Conservation (phyloP, 2,888 invertebrate species). For the Sinodicranocentrus sp. region DNA sequence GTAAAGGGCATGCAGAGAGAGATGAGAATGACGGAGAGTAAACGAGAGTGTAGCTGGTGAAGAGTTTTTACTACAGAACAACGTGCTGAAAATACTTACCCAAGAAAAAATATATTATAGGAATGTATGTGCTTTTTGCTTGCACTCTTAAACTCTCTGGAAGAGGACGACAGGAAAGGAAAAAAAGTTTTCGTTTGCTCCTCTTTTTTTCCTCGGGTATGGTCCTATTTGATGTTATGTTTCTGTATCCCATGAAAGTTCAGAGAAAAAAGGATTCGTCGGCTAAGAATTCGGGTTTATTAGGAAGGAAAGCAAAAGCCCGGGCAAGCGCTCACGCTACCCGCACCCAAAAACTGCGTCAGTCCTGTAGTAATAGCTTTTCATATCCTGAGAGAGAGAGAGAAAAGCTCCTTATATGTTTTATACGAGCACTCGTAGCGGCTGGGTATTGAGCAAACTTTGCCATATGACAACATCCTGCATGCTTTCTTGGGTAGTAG, state of each 20-base stretch:
- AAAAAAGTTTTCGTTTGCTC: too few relatives aligned
- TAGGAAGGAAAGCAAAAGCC: constrained; percentile 59
- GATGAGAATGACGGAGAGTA: too few relatives aligned
- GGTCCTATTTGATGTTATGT: too few relatives aligned
- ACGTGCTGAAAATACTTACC: too few relatives aligned
- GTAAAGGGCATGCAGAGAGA: too few relatives aligned
- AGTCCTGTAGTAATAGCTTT: constrained; percentile 37
- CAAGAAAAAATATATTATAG: too few relatives aligned
- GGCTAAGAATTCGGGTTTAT: constrained; percentile 36
- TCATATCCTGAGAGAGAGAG: neutral
- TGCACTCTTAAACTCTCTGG: too few relatives aligned
- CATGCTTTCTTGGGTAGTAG: constrained; percentile 13
- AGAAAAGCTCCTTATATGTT: neutral
- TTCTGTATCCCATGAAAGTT: constrained; percentile 16
- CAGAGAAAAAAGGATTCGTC: constrained; percentile 21
- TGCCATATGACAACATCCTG: constrained; percentile 59
- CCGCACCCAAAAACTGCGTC: constrained; percentile 75
- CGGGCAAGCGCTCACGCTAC: constrained; percentile 71
- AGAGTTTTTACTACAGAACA: too few relatives aligned
- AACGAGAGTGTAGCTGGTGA: too few relatives aligned
- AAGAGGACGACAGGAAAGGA: too few relatives aligned
- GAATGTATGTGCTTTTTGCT: too few relatives aligned
- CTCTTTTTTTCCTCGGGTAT: too few relatives aligned
- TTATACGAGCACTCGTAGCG: neutral
- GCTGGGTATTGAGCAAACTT: constrained; percentile 56